phyloP scores from a whole-genome alignment of 2,888 invertebrate species.

The Corbicula japonica region DNA sequence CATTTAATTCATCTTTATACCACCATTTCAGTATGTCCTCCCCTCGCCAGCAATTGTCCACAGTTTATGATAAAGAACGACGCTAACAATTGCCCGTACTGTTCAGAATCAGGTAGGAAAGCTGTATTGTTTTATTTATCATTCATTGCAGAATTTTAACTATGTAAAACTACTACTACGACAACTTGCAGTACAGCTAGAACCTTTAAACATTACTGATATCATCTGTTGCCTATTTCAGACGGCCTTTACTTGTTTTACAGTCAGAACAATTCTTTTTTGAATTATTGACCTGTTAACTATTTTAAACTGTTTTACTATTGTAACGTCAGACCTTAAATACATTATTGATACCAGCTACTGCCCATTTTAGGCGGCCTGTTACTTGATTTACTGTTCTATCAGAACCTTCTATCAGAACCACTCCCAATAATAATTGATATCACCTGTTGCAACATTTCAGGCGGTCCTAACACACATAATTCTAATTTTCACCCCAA shows the following conservation, averaged over 20 bases:
- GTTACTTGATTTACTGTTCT: too few relatives aligned
- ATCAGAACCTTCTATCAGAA: too few relatives aligned
- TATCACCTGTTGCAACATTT: background rate
- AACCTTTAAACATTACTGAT: background rate
- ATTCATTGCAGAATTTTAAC: background rate
- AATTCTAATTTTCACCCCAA: background rate
- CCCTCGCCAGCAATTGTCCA: conserved; percentile 23
- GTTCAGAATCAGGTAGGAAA: conserved; percentile 7
- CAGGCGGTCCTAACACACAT: conserved; percentile 3
- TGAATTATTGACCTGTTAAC: background rate
- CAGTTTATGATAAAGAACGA: conserved; percentile 16
- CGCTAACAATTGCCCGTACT: conserved; percentile 10
- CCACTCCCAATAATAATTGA: background rate
- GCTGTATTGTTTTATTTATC: background rate
- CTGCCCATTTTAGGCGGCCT: too few relatives aligned
- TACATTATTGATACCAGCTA: too few relatives aligned
- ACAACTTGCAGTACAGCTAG: background rate
- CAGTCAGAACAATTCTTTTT: background rate
- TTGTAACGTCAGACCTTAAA: too few relatives aligned
- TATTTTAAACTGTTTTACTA: too few relatives aligned
- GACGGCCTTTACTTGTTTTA: background rate
- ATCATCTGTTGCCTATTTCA: background rate
- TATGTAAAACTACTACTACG: background rate
- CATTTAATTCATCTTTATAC: too few relatives aligned
- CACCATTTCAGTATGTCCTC: conserved; percentile 26